These are phyloP conservation scores for Drosophila obscura DNA, from an alignment of 1,140 invertebrate species.

Conservation along the genomic window DNA sequence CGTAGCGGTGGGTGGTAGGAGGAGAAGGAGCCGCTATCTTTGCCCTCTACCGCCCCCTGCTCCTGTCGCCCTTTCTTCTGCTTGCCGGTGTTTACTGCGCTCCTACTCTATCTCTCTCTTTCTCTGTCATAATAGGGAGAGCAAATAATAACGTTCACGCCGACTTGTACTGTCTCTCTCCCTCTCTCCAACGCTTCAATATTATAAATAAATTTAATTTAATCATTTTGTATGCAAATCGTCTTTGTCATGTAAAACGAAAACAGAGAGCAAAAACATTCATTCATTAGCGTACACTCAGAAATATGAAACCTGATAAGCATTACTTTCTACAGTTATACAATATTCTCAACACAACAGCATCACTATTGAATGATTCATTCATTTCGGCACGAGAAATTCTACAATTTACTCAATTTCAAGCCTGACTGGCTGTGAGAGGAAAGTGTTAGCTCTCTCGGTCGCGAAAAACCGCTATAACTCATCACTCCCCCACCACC, in stretches of 20 bases:
- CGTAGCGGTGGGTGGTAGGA: too few species aligned
- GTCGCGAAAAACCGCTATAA: conserved; percentile 4
- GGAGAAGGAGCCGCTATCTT: too few species aligned
- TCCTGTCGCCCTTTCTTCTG: conserved; percentile 1
- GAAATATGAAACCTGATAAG: conserved; percentile 21
- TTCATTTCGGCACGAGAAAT: not conserved
- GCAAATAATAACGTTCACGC: conserved; percentile 22
- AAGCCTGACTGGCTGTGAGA: conserved; percentile 15
- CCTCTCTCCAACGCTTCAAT: conserved; percentile 7
- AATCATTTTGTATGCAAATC: conserved; percentile 75
- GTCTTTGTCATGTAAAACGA: conserved; percentile 57
- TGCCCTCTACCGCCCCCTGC: not conserved
- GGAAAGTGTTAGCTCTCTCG: conserved; percentile 16
- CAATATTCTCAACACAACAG: conserved; percentile 8
- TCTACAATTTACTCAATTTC: conserved; percentile 32
- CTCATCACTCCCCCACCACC: conserved; percentile 10
- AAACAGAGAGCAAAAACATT: conserved; percentile 29
- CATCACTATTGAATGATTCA: conserved; percentile 32
- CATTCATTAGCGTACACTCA: conserved; percentile 3
- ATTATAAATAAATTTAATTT: conserved; percentile 59
- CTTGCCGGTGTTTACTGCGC: not conserved
- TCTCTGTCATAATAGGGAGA: not conserved
- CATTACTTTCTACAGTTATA: not conserved
- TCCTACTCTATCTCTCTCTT: not conserved
- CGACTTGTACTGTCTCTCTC: not conserved